Conservation (phyloP, 1,140 invertebrate genomes). For the Drosophila rhopaloa region DNA sequence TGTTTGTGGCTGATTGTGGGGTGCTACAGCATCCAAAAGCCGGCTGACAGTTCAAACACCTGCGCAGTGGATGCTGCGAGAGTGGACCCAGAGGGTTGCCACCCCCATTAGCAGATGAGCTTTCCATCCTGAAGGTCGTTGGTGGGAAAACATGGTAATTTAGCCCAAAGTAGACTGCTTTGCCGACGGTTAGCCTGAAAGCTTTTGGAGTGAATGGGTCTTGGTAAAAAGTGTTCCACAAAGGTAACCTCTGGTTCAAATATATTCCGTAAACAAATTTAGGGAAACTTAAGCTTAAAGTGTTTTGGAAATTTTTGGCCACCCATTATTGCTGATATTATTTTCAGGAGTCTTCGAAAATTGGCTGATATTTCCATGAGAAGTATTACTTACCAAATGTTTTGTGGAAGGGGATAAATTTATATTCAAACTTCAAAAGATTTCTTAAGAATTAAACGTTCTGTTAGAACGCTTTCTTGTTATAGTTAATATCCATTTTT, state of each 20-base stretch:
- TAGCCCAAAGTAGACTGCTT: background rate
- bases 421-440: too few relatives aligned
- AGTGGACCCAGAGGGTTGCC: background rate
- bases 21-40: slow-evolving; percentile 63
- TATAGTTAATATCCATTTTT: too few relatives aligned
- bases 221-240: background rate
- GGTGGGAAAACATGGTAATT: slow-evolving; percentile 29
- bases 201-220: background rate
- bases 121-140: slow-evolving; percentile 15
- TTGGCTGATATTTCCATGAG: too few relatives aligned
- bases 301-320: background rate
- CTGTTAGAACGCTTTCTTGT: too few relatives aligned
- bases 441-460: too few relatives aligned
- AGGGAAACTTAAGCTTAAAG: background rate
- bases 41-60: slow-evolving; percentile 67
- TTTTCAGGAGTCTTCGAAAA: too few relatives aligned
- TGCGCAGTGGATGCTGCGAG: slow-evolving; percentile 64
- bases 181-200: slow-evolving; percentile 8
- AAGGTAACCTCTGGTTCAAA: background rate
- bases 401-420: too few relatives aligned
- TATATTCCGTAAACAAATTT: too few relatives aligned
- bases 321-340: too few relatives aligned
- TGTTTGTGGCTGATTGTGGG: slow-evolving; percentile 12
- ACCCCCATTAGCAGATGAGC: slow-evolving; percentile 5
- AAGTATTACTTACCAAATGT: too few relatives aligned